Percentiles rank a stretch among this genome's conserved stretches.
These are phyloP conservation scores for Drosophila nr. medialis DNA, from an alignment of 2,888 invertebrate genomes.

Conservation along the genomic window DNA sequence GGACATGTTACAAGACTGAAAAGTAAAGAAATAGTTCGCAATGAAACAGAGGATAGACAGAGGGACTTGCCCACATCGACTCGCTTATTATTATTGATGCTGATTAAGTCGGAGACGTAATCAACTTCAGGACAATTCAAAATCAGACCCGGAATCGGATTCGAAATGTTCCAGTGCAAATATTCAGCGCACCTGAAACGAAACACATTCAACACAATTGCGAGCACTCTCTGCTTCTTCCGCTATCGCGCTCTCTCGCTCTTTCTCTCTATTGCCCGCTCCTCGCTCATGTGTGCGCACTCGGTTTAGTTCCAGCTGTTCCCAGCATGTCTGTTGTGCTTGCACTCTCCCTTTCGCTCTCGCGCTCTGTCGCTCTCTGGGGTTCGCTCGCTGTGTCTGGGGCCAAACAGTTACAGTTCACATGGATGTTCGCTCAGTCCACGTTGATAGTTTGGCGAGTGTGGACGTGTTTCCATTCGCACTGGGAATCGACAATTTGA, in stretches of 20 bases:
- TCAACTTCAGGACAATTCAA: neutral
- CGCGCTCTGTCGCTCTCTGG: neutral
- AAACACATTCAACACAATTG: slow-evolving; percentile 15
- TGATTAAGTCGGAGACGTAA: neutral
- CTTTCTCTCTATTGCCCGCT: neutral
- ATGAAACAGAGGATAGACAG: neutral
- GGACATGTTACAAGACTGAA: neutral
- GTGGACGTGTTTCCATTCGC: slow-evolving; percentile 43
- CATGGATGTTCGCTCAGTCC: slow-evolving; percentile 43
- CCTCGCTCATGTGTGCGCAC: slow-evolving; percentile 1
- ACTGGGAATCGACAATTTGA: neutral
- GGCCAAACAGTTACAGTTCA: slow-evolving; percentile 3
- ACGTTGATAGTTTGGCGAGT: slow-evolving; percentile 41
- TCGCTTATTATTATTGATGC: too few species aligned
- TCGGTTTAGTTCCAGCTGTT: slow-evolving; percentile 32
- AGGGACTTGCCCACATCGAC: neutral
- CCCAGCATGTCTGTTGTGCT: neutral
- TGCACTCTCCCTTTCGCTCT: slow-evolving; percentile 1
- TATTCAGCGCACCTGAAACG: slow-evolving; percentile 26
- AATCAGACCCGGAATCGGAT: neutral
- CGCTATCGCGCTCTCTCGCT: neutral
- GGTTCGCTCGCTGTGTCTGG: neutral
- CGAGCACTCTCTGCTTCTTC: neutral
- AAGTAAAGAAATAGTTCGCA: neutral
- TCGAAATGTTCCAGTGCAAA: slow-evolving; percentile 20